phyloP scores from a whole-genome alignment of 2,888 invertebrate species.

The Agrotis clavis region DNA sequence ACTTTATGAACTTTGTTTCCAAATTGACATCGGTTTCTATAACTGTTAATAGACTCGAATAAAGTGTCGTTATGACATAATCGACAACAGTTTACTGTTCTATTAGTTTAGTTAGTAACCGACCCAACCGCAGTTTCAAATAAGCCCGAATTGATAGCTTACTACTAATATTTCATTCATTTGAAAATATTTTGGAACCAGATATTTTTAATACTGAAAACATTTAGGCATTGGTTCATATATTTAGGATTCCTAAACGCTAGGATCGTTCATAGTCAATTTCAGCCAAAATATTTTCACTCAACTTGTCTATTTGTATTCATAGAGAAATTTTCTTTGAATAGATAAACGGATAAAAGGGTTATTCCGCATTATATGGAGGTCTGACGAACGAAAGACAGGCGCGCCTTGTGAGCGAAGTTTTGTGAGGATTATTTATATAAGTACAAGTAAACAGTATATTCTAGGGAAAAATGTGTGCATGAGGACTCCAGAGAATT shows the following conservation, averaged over 20 bases:
- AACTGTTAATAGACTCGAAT: neutral
- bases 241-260: slow-evolving; percentile 50
- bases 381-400: slow-evolving; percentile 78
- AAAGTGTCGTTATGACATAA: slow-evolving; percentile 3
- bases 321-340: slow-evolving; percentile 82
- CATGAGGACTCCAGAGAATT: slow-evolving; percentile 8
- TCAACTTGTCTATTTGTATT: slow-evolving; percentile 82
- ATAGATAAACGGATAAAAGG: slow-evolving; percentile 83
- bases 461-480: slow-evolving; percentile 6
- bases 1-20: neutral
- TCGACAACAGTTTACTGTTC: neutral
- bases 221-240: slow-evolving; percentile 30
- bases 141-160: neutral
- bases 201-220: slow-evolving; percentile 12
- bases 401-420: slow-evolving; percentile 37
- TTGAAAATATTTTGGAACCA: neutral
- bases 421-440: slow-evolving; percentile 23
- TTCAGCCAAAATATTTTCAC: slow-evolving; percentile 79
- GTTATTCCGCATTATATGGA: slow-evolving; percentile 77
- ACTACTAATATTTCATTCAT: neutral
- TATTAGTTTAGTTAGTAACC: slow-evolving; percentile 21
- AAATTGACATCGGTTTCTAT: neutral
- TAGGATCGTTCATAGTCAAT: slow-evolving; percentile 78
- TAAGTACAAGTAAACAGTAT: slow-evolving; percentile 11
- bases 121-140: neutral